Base-by-base conservation (phyloP, 2,888 invertebrate species). In the Rhynchonema sp. region DNA sequence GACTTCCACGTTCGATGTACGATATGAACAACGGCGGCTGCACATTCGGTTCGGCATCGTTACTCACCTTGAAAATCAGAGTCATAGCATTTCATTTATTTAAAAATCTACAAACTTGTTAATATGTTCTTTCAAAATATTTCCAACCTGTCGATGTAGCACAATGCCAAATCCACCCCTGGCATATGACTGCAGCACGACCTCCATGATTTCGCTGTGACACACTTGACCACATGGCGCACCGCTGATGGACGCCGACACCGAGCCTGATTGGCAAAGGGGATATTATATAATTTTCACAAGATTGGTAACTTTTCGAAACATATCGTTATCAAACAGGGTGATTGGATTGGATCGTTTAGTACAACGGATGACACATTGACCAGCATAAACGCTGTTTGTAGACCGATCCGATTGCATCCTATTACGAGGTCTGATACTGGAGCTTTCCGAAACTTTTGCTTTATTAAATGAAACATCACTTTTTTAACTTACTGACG, bases 141-240 rank as follows among this genome's bases (percentile, higher is more conserved):
- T 67, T 67, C n/a, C 66, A 62, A 13, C 68, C 65, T 74, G 72
- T 2, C 77, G 74, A 27, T 78, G 78, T 3, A 81, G 75, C 17
- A 74, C 74, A 46, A 81, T 67, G 0, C 81, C 81, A 65, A 79
- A 79, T 52, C 77, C 74, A 27, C 59, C 72, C 64, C 74, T 74
- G 60, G 76, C 72, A 66, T 80, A 79, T 20, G 52, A 74, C 57
- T 75, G 74, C 56, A 82, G 70, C 1, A 76, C 76, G 26, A 80
- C 74, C 61, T 77, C 76, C 57, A 79, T 72, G n/a, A 76, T 77
- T 73, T 82, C 82, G 49, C 77, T 72, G 67, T 81, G 81, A 64
- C 79, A 80, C 52, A 80, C 72, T 61, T 66, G 66, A 56, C 65
- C 70, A 46, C 71, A 71, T 27, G 65, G 62, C 52, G 58, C 53